A percentile compares a stretch with the other conserved stretches of the same genome.
These are phyloP conservation scores for Scomber japonicus DNA, from an alignment of 2,113 vertebrate species.

Conservation along the genomic window DNA sequence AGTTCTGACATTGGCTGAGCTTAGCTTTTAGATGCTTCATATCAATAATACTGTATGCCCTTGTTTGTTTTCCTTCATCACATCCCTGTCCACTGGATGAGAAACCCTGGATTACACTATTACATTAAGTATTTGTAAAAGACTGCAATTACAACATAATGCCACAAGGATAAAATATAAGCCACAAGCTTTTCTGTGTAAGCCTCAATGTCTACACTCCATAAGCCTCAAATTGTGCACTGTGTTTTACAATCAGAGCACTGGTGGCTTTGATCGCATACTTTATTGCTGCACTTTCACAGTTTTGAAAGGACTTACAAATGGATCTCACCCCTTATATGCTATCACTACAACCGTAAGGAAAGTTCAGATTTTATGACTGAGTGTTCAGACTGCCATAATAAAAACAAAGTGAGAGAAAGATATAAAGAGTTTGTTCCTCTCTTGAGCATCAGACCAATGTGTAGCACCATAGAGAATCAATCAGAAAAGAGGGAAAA, in stretches of 20 bases:
- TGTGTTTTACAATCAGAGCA: constrained; percentile 13
- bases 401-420: constrained; percentile 37
- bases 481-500: constrained; percentile 49
- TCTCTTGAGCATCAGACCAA: constrained; percentile 41
- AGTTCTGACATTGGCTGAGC: neutral
- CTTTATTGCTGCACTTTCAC: neutral
- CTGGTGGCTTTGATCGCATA: constrained; percentile 4
- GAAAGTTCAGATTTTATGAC: constrained; percentile 16
- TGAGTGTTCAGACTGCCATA: constrained; percentile 7
- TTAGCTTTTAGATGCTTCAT: neutral
- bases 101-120: neutral
- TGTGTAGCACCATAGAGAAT: constrained; percentile 49
- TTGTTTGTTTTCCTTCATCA: neutral
- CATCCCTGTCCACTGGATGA: neutral
- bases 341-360: neutral
- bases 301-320: constrained; percentile 21
- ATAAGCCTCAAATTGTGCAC: constrained; percentile 5
- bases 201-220: neutral
- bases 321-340: neutral
- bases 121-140: neutral
- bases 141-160: constrained; percentile 11
- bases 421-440: constrained; percentile 38
- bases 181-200: constrained; percentile 11
- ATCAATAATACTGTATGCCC: neutral
- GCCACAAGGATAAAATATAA: constrained; percentile 28